These are phyloP conservation scores for Episyrphus balteatus DNA, from an alignment of 1,140 invertebrate species.

Conservation along the genomic window DNA sequence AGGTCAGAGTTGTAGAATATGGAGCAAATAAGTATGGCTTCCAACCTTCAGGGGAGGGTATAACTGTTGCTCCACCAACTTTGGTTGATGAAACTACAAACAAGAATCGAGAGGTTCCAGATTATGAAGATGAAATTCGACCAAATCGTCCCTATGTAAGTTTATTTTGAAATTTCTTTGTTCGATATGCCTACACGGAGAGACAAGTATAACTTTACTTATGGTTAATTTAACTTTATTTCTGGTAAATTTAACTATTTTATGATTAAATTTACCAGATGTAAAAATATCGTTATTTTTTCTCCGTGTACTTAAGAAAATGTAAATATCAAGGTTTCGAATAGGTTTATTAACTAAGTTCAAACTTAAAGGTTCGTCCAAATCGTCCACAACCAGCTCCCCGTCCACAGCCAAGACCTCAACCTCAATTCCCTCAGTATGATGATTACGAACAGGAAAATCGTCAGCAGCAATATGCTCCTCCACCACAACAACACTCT, in stretches of 20 bases:
- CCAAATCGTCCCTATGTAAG: constrained; percentile 34
- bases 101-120: constrained; percentile 38
- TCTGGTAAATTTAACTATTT: too few relatives aligned
- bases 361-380: too few relatives aligned
- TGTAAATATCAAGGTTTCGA: too few relatives aligned
- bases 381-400: constrained; percentile 23
- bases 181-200: too few relatives aligned
- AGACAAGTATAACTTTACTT: too few relatives aligned
- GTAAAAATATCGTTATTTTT: too few relatives aligned
- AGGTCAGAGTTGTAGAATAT: constrained; percentile 73
- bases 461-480: constrained; percentile 27
- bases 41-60: constrained; percentile 74
- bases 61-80: constrained; percentile 69
- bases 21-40: constrained; percentile 79
- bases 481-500: constrained; percentile 21
- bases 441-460: constrained; percentile 27
- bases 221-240: too few relatives aligned
- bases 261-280: too few relatives aligned
- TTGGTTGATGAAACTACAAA: constrained; percentile 59
- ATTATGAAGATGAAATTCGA: constrained; percentile 39
- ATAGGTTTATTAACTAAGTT: too few relatives aligned
- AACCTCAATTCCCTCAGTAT: constrained; percentile 33
- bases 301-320: too few relatives aligned
- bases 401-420: constrained; percentile 29
- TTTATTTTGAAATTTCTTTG: background rate